Evolutionary conservation across 2,888 invertebrate genomes (phyloP).

Genomic region (Steinernema carpocapsae): DNA sequence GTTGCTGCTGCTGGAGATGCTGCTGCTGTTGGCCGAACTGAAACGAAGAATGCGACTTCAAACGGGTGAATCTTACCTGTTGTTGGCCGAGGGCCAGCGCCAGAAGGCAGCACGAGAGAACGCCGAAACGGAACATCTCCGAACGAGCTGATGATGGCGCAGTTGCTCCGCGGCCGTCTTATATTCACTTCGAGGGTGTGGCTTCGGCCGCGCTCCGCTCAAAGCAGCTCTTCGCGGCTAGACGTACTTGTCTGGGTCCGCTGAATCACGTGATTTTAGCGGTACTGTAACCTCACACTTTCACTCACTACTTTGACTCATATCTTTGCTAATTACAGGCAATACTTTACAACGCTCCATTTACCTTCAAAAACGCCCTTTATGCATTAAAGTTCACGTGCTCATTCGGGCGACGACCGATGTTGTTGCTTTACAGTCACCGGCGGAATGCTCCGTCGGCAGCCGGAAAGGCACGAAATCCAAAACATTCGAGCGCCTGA

Average conservation of each 20-base stretch:
- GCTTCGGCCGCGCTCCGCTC: not conserved
- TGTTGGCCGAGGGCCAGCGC: constrained; percentile 19
- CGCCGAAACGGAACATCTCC: constrained; percentile 19
- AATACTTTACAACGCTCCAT: too few relatives aligned
- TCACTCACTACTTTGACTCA: too few relatives aligned
- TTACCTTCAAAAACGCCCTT: too few relatives aligned
- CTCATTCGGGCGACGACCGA: not conserved
- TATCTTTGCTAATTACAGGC: too few relatives aligned
- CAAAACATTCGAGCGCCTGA: constrained; percentile 13
- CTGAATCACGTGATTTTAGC: too few relatives aligned
- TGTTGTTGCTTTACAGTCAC: not conserved
- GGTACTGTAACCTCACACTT: too few relatives aligned
- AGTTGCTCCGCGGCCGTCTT: not conserved
- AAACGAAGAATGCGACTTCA: not conserved
- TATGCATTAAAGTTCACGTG: too few relatives aligned
- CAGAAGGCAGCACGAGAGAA: constrained; percentile 4
- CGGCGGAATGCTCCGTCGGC: not conserved
- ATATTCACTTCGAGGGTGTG: constrained; percentile 2
- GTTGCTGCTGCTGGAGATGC: not conserved
- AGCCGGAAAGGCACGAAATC: not conserved
- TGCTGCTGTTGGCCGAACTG: not conserved
- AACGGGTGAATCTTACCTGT: not conserved
- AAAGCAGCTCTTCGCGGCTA: too few relatives aligned
- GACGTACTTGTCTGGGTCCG: too few relatives aligned
- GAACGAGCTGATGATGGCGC: not conserved